Evolutionary conservation across 2,113 vertebrate genomes (phyloP), one percentile per base, ranked within the genome.

Genomic region (Hipposideros armiger): DNA sequence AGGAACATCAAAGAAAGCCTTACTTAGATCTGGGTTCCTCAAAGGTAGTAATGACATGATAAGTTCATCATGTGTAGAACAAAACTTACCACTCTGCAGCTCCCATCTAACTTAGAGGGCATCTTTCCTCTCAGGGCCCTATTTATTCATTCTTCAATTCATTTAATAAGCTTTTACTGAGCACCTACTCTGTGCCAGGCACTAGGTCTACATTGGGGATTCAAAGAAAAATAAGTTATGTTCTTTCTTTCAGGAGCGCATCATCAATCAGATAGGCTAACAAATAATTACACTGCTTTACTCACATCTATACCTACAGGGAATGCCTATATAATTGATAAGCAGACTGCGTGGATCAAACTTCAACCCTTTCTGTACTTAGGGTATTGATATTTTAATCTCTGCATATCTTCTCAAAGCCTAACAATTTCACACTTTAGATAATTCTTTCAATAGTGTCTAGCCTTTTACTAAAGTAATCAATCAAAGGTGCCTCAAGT

Each of bases 401-500:
- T 89, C 28, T 90, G 16, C 2, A 15, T 45, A 76, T 26, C 3
- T 58, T 50, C 8, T 92, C 72, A 81, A 90, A 93, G 40, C 54
- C 62, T 72, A 84, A 90, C 1, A 94, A n/a, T 50, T 82, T 95
- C 88, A 76, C 26, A 58, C 19, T 67, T 87, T 45, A 47, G 50
- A 36, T 78, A 1, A 85, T 58, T 90, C 36, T 80, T 74, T 91
- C 56, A 70, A 42, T 62, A 96, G 24, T 20, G 30, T 26, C 36
- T 83, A 80, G 11, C 3, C 22, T 88, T 95, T 82, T 32, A 52
- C 45, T 84, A 93, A 94, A 96, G 92, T 32, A 74, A 76, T 58
- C 83, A 80, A 24, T 36, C 17, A 69, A 81, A 85, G 3, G 3
- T 80, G 0, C 15, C 42, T 52, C 45, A 76, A 66, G 32, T 92